A percentile compares a stretch with the other conserved stretches of the same genome.
Conservation (phyloP, 2,113 vertebrate genomes). For the Mungos mungo region DNA sequence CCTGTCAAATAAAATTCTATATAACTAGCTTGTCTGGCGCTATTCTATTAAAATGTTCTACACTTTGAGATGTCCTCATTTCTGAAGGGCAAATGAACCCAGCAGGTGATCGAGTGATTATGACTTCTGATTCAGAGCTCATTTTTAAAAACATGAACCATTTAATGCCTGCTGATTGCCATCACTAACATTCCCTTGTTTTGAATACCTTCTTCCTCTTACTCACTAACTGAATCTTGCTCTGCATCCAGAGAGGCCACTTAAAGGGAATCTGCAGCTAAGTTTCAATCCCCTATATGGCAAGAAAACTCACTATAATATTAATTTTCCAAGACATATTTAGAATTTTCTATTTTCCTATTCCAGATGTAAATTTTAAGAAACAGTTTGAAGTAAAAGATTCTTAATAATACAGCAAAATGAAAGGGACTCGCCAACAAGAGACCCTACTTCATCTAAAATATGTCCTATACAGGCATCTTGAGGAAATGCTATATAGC, state of each 20-base stretch:
- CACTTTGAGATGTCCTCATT: slow-evolving; percentile 58
- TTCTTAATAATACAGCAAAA: slow-evolving; percentile 52
- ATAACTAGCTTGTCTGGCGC: slow-evolving; percentile 35
- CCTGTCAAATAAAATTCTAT: slow-evolving; percentile 71
- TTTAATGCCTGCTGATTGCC: slow-evolving; percentile 60
- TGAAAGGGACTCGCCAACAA: slow-evolving; percentile 16
- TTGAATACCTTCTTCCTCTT: slow-evolving; percentile 15
- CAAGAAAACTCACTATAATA: slow-evolving; percentile 36
- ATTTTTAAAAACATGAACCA: slow-evolving; percentile 62
- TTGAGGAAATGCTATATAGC: neutral
- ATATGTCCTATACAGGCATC: neutral
- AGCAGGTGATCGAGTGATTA: slow-evolving; percentile 72
- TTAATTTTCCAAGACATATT: slow-evolving; percentile 67
- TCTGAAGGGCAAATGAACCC: slow-evolving; percentile 73
- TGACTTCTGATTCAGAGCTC: slow-evolving; percentile 62
- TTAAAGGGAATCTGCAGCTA: slow-evolving; percentile 22
- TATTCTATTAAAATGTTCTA: slow-evolving; percentile 69
- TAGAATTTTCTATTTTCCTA: slow-evolving; percentile 51
- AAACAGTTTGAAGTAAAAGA: slow-evolving; percentile 22
- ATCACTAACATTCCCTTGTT: slow-evolving; percentile 24
- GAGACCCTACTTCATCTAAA: slow-evolving; percentile 34
- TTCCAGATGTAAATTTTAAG: slow-evolving; percentile 50
- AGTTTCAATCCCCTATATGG: neutral
- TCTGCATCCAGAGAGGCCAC: slow-evolving; percentile 36
- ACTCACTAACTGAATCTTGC: neutral